A percentile compares a stretch with the other conserved stretches of the same genome.
Evolutionary conservation across 1,140 invertebrate species (phyloP).

Genomic region (Arctopsyche grandis): DNA sequence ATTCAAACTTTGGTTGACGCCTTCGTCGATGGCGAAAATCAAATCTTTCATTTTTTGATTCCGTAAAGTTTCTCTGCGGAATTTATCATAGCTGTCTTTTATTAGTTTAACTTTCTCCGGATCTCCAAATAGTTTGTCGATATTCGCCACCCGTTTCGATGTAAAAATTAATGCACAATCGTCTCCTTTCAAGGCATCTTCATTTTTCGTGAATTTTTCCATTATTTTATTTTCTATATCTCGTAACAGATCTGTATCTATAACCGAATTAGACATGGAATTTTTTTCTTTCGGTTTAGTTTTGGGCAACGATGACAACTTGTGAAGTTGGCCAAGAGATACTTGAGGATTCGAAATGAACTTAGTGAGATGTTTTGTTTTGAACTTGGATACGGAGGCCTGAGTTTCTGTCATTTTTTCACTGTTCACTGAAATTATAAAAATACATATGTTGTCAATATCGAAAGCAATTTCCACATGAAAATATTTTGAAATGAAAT

Average conservation of each 20-base stretch:
- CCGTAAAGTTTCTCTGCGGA: constrained; percentile 63
- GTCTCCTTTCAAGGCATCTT: constrained; percentile 61
- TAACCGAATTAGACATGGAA: constrained; percentile 59
- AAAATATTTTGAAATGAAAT: no score
- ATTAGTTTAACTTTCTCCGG: constrained; percentile 58
- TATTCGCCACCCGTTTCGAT: constrained; percentile 58
- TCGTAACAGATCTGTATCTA: constrained; percentile 63
- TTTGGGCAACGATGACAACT: constrained; percentile 60
- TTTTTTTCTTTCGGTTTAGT: constrained; percentile 6
- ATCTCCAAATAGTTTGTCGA: constrained; percentile 55
- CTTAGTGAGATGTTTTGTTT: constrained; percentile 71
- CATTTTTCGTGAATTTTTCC: constrained; percentile 57
- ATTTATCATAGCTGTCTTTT: constrained; percentile 65
- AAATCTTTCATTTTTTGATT: constrained; percentile 64
- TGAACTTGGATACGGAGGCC: constrained; percentile 72
- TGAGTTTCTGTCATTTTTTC: constrained; percentile 70
- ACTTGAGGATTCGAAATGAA: constrained; percentile 68
- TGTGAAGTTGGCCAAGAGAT: constrained; percentile 69
- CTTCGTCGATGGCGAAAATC: constrained; percentile 65
- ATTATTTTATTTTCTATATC: constrained; percentile 61
- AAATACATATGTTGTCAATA: background rate
- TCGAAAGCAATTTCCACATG: no score
- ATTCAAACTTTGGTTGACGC: constrained; percentile 57
- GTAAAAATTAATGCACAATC: constrained; percentile 63
- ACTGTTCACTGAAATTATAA: constrained; percentile 68